Evolutionary conservation across 2,888 invertebrate species (phyloP).

Genomic region (Acanthococcus lagerstroemiae): DNA sequence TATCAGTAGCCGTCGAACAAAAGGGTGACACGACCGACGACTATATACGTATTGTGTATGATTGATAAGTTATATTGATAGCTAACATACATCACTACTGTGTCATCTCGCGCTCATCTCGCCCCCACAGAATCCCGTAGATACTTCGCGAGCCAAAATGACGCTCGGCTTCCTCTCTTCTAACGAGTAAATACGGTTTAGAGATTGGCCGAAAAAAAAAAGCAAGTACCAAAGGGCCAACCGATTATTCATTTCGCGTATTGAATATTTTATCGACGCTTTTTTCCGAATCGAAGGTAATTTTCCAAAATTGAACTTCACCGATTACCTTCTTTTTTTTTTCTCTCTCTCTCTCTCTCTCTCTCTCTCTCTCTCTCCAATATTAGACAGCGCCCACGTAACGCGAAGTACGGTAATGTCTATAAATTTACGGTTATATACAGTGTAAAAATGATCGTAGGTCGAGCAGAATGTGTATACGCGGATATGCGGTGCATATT

Average conservation of each 20-base stretch:
- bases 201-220: too few relatives aligned
- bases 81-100: conserved; percentile 28
- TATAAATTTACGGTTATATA: conserved; percentile 20
- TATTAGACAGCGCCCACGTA: background rate
- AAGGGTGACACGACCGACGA: conserved; percentile 19
- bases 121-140: too few relatives aligned
- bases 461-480: conserved; percentile 19
- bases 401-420: too few relatives aligned
- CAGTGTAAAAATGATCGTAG: conserved; percentile 19
- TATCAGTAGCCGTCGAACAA: conserved; percentile 10
- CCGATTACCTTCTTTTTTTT: background rate
- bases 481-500: conserved; percentile 23
- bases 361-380: background rate
- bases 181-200: too few relatives aligned
- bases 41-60: conserved; percentile 26
- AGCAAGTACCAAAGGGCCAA: background rate
- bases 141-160: too few relatives aligned
- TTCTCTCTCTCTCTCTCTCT: background rate
- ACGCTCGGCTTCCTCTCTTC: too few relatives aligned
- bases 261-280: background rate
- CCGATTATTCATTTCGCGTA: background rate
- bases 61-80: conserved; percentile 30
- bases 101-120: conserved; percentile 8
- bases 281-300: background rate
- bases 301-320: background rate